Conservation (phyloP, 2,888 invertebrate species). For the Calameuta idolon region DNA sequence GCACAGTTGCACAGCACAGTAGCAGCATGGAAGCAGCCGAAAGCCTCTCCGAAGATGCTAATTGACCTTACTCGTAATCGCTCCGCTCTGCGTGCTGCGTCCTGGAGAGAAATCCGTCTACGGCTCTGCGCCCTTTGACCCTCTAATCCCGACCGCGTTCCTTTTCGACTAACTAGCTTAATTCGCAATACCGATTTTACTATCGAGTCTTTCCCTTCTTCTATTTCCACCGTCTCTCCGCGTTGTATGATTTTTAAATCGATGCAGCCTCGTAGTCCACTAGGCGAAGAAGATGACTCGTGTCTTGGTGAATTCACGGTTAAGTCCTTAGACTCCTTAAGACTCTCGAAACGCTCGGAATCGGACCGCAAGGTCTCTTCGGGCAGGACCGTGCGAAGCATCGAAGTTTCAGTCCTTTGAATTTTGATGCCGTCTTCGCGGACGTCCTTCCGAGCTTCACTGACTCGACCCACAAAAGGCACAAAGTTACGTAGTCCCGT, state of each 20-base stretch:
- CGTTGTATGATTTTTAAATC: constrained; percentile 36
- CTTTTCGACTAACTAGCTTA: constrained; percentile 24
- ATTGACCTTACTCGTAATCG: neutral
- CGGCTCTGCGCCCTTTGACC: neutral
- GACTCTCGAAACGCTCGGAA: constrained; percentile 26
- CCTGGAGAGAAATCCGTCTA: neutral
- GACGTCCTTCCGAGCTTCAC: neutral
- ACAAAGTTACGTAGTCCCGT: neutral
- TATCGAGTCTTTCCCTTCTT: constrained; percentile 29
- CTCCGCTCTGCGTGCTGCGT: neutral
- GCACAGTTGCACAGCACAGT: neutral
- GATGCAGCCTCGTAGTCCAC: constrained; percentile 36
- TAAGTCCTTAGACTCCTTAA: constrained; percentile 24
- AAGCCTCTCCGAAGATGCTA: neutral
- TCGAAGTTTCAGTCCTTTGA: neutral
- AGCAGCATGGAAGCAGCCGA: neutral
- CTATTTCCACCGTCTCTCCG: constrained; percentile 33
- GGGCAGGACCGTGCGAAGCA: neutral
- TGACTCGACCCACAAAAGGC: neutral
- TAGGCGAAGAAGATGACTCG: constrained; percentile 34
- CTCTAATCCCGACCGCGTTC: neutral
- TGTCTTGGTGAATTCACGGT: constrained; percentile 35
- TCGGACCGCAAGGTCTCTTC: neutral
- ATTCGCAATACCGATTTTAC: constrained; percentile 27
- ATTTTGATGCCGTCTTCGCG: neutral